Evolutionary conservation across 2,797 vertebrate genomes (phyloP).

Genomic region (Pseudomugil gertrudae): DNA sequence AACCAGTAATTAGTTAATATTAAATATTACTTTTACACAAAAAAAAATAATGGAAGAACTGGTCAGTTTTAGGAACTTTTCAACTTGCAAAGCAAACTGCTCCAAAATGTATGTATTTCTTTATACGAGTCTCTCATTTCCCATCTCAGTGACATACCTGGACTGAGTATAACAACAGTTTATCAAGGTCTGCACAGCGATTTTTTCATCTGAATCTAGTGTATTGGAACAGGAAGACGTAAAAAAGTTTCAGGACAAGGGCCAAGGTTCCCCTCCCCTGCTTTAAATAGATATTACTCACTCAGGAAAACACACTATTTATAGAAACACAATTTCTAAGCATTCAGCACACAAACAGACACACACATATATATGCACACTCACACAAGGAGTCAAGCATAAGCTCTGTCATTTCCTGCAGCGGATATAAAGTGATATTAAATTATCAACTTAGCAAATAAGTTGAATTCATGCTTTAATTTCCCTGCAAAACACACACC

Average conservation of each 20-base stretch:
- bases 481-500: conserved; percentile 56
- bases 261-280: too few relatives aligned
- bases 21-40: not conserved
- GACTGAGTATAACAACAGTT: not conserved
- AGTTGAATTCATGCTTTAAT: conserved; percentile 72
- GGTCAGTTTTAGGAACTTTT: not conserved
- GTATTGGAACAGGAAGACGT: too few relatives aligned
- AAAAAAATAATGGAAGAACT: not conserved
- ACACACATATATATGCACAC: conserved; percentile 4
- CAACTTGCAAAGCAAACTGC: not conserved
- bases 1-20: not conserved
- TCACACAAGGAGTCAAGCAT: conserved; percentile 20
- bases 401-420: conserved; percentile 74
- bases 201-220: too few relatives aligned
- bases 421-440: conserved; percentile 71
- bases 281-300: not conserved
- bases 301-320: not conserved
- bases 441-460: conserved; percentile 73
- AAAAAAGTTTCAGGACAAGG: too few relatives aligned
- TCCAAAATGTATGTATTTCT: not conserved
- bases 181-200: too few relatives aligned
- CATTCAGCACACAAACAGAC: conserved; percentile 2
- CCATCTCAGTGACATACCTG: not conserved
- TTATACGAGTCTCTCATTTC: not conserved
- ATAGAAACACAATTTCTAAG: conserved; percentile 5